phyloP scores from a whole-genome alignment of 2,888 invertebrate genomes.

The Tanytarsus gracilentus region DNA sequence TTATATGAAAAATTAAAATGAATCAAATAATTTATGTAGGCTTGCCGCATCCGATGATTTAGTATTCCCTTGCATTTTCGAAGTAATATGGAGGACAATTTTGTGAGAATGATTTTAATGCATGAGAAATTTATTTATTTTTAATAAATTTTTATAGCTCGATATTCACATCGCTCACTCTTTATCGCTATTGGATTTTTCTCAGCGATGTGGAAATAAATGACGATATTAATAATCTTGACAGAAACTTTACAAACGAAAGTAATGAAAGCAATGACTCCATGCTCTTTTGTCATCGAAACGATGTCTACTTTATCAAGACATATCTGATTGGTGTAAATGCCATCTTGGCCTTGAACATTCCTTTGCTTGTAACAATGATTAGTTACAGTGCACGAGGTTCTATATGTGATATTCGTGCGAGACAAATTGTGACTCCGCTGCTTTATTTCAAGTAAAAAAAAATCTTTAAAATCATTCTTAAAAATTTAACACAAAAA shows the following conservation, averaged over 20 bases:
- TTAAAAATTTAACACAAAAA: neutral
- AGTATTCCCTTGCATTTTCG: constrained; percentile 76
- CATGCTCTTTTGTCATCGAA: constrained; percentile 47
- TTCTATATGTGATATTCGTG: constrained; percentile 64
- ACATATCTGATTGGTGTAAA: constrained; percentile 64
- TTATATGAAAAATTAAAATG: neutral
- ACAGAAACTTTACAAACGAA: neutral
- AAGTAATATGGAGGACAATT: constrained; percentile 59
- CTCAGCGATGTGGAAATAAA: neutral
- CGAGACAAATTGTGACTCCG: constrained; percentile 60
- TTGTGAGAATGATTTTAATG: constrained; percentile 47
- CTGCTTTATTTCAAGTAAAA: constrained; percentile 62
- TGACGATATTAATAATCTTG: neutral
- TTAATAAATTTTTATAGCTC: constrained; percentile 5
- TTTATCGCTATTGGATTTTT: constrained; percentile 13
- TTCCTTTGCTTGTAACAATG: constrained; percentile 55
- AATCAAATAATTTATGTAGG: neutral
- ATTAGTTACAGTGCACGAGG: constrained; percentile 67
- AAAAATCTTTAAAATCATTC: neutral
- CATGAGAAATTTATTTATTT: neutral
- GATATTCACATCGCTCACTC: neutral
- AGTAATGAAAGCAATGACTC: neutral
- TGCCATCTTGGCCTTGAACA: constrained; percentile 52
- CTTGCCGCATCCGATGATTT: constrained; percentile 85
- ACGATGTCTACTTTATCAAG: constrained; percentile 56